phyloP scores from a whole-genome alignment of 1,140 invertebrate genomes.

The Odontomachus brunneus region DNA sequence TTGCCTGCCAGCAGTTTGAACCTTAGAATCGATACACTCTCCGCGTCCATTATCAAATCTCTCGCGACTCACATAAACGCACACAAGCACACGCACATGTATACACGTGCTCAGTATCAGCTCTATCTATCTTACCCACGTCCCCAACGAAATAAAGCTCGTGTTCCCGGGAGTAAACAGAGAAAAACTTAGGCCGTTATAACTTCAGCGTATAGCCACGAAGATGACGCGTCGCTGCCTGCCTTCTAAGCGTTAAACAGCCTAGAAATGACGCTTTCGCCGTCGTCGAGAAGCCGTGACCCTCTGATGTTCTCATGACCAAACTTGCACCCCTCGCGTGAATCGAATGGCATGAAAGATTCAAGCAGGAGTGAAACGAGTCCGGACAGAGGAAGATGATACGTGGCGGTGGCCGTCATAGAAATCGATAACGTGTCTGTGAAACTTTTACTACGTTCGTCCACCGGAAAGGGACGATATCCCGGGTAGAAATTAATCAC shows the following conservation, averaged over 20 bases:
- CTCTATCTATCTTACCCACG: slow-evolving; percentile 31
- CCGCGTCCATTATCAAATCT: slow-evolving; percentile 48
- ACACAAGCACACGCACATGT: not conserved
- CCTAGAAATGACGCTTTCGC: slow-evolving; percentile 1
- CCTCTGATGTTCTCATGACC: too few relatives aligned
- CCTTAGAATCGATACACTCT: slow-evolving; percentile 46
- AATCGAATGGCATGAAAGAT: slow-evolving; percentile 16
- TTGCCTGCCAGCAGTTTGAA: not conserved
- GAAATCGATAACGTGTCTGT: slow-evolving; percentile 43
- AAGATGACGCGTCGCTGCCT: not conserved
- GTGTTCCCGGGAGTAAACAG: slow-evolving; percentile 35
- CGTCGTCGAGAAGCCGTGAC: not conserved
- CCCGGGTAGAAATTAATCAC: too few relatives aligned
- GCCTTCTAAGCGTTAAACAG: slow-evolving; percentile 21
- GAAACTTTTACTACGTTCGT: slow-evolving; percentile 36
- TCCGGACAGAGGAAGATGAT: not conserved
- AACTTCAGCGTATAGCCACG: slow-evolving; percentile 16
- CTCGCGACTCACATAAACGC: not conserved
- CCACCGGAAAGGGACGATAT: too few relatives aligned
- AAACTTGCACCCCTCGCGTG: too few relatives aligned
- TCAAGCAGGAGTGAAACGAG: slow-evolving; percentile 20
- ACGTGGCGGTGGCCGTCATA: not conserved
- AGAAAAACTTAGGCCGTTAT: slow-evolving; percentile 53
- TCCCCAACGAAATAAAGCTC: slow-evolving; percentile 42
- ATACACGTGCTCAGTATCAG: not conserved